Conservation (phyloP, 2,113 vertebrate species). For the Grallaria varia region DNA sequence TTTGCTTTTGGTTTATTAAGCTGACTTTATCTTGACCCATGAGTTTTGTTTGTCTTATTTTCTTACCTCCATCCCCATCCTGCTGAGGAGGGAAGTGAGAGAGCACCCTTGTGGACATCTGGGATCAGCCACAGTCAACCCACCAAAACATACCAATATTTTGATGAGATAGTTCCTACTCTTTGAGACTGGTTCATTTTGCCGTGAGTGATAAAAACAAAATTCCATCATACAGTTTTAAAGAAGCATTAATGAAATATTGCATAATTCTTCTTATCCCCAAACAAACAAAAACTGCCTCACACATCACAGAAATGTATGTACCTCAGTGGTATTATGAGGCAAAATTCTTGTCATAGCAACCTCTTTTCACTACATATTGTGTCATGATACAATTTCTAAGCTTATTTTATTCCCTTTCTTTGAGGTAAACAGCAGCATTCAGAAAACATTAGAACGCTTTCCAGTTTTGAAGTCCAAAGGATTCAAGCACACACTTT, state of each 20-base stretch:
- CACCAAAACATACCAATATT: neutral
- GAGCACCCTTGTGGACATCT: neutral
- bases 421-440: neutral
- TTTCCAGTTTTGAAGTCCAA: neutral
- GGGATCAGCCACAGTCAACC: neutral
- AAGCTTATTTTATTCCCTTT: neutral
- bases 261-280: neutral
- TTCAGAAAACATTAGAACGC: neutral
- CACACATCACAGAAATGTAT: neutral
- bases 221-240: neutral
- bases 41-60: neutral
- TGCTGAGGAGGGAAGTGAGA: neutral
- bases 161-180: neutral
- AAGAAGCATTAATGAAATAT: neutral
- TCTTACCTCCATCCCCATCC: fast-evolving
- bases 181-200: neutral
- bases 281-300: neutral
- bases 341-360: neutral
- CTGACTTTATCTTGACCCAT: neutral
- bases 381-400: neutral
- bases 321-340: neutral
- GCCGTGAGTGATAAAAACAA: neutral
- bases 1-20: neutral
- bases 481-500: neutral
- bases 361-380: neutral